phyloP scores from a whole-genome alignment of 2,797 vertebrate species.

The Spinus olivaceus region DNA sequence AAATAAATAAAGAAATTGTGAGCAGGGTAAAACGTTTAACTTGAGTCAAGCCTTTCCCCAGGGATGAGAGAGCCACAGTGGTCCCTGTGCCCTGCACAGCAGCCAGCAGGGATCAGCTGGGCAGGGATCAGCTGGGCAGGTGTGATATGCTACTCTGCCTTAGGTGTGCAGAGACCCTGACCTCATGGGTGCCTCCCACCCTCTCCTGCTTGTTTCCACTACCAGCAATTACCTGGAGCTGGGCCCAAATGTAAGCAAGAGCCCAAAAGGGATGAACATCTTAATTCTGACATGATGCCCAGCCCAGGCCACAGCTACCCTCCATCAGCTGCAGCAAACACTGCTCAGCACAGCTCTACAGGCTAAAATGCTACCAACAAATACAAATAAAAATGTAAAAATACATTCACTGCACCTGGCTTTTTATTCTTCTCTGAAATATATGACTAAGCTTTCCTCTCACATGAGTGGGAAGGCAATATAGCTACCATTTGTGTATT shows the following conservation, averaged over 20 bases:
- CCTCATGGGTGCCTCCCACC: not conserved
- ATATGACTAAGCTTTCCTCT: not conserved
- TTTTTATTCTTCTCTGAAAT: not conserved
- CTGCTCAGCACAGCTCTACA: not conserved
- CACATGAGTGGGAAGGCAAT: not conserved
- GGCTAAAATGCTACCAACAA: not conserved
- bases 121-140: not conserved
- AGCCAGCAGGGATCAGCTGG: not conserved
- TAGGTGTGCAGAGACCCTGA: not conserved
- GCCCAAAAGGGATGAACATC: not conserved
- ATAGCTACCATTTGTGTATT: not conserved
- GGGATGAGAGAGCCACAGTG: not conserved
- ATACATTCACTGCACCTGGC: conserved; percentile 2
- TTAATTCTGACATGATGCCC: not conserved
- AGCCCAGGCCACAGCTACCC: not conserved
- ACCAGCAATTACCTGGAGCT: not conserved
- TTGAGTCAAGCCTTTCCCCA: not conserved
- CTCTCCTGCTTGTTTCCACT: not conserved
- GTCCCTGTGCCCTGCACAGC: accelerated
- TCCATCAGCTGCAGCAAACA: not conserved
- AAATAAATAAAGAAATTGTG: not conserved
- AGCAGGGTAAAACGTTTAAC: accelerated
- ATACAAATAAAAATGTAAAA: conserved; percentile 37
- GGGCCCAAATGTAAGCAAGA: not conserved
- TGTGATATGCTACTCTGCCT: accelerated